Evolutionary conservation across 2,113 vertebrate species (phyloP).

Genomic region (Peromyscus maniculatus): DNA sequence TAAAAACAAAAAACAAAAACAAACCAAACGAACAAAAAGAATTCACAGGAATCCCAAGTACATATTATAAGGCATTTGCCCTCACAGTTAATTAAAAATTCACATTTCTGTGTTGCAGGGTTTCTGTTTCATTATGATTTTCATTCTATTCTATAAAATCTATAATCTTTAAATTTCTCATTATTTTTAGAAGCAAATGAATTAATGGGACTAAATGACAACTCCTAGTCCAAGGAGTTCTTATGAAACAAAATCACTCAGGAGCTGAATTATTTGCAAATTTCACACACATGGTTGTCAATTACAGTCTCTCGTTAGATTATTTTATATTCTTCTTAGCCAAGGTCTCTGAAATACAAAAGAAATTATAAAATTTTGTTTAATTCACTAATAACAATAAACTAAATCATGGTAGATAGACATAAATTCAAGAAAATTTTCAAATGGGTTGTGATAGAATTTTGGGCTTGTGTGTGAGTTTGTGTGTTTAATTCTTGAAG

Average conservation of each 20-base stretch:
- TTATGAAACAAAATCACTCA: conserved; percentile 34
- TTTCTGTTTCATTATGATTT: conserved; percentile 37
- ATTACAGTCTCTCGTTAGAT: not conserved
- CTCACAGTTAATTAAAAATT: not conserved
- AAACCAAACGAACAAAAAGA: not conserved
- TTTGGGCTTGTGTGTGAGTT: not conserved
- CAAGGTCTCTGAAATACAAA: conserved; percentile 2
- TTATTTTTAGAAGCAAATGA: conserved; percentile 51
- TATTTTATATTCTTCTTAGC: conserved; percentile 27
- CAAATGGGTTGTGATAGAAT: not conserved
- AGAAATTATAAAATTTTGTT: conserved; percentile 24
- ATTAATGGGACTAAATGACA: not conserved
- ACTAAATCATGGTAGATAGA: conserved; percentile 3
- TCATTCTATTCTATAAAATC: conserved; percentile 23
- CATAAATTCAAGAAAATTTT: conserved; percentile 39
- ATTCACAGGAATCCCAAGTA: not conserved
- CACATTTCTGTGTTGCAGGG: not conserved
- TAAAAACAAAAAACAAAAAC: no score
- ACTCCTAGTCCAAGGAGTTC: conserved; percentile 4
- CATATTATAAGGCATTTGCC: not conserved
- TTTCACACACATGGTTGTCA: not conserved
- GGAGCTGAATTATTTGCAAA: not conserved
- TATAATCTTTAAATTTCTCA: conserved; percentile 27
- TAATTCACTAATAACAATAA: conserved; percentile 45
- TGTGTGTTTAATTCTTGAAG: conserved; percentile 8